Evolutionary conservation across 2,888 invertebrate species (phyloP).

Genomic region (Ichneumoninae sp.): DNA sequence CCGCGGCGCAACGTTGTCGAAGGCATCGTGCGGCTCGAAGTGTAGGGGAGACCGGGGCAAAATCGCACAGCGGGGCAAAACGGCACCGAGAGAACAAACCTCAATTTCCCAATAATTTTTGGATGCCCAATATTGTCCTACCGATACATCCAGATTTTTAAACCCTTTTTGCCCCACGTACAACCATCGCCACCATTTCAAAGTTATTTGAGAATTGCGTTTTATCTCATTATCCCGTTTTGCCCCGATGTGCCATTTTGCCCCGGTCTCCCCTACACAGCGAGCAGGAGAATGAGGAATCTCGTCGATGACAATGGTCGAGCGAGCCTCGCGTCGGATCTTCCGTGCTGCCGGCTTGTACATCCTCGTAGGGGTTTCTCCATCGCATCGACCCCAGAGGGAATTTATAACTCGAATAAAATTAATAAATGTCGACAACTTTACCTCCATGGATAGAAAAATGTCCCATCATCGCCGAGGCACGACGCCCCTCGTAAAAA

Average conservation of each 20-base stretch:
- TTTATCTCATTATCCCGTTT: too few relatives aligned
- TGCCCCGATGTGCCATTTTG: too few relatives aligned
- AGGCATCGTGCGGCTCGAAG: constrained; percentile 24
- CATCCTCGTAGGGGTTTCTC: constrained; percentile 27
- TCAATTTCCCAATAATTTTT: too few relatives aligned
- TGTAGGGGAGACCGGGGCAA: not conserved
- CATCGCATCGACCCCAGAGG: not conserved
- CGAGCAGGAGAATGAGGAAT: constrained; percentile 29
- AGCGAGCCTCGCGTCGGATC: constrained; percentile 22
- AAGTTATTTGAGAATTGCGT: too few relatives aligned
- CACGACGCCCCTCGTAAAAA: not conserved
- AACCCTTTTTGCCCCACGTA: too few relatives aligned
- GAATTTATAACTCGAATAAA: constrained; percentile 49
- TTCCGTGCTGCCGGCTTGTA: constrained; percentile 26
- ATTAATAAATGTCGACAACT: constrained; percentile 45
- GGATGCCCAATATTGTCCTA: too few relatives aligned
- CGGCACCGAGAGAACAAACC: too few relatives aligned
- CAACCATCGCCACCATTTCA: too few relatives aligned
- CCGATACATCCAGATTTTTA: too few relatives aligned
- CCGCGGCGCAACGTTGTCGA: constrained; percentile 19
- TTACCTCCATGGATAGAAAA: constrained; percentile 1
- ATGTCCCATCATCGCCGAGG: constrained; percentile 5
- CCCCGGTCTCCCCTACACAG: not conserved
- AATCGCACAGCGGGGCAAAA: too few relatives aligned
- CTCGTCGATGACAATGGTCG: constrained; percentile 51